Base-by-base conservation (phyloP, 2,888 invertebrate genomes). In the Hypsopygia costalis region DNA sequence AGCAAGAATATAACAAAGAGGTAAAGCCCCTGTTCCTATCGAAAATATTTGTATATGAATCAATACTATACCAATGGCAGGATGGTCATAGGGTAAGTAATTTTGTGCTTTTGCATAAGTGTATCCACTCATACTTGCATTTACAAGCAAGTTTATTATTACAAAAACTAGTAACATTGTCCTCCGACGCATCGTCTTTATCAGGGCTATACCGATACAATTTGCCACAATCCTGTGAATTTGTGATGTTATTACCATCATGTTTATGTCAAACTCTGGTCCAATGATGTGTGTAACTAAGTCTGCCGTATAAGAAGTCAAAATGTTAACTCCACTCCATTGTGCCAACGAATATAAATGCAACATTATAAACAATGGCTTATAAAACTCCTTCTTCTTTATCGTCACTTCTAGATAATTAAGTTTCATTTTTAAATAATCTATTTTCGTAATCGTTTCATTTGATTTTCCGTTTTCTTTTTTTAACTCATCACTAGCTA, bases 381-480 rank as follows among this genome's bases (percentile, higher is more conserved):
- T 76, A 16, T 67, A 65, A 40, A 80, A 80, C 44, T 77, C 77
- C 40, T 55, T 70, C 42, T 77, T 78, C 21, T 51, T 58, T 1
- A 78, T 57, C 61, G 6, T 78, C 62, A 7, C 92, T 92, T 51
- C 92, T 76, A 28, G 91, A 79, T 83, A 90, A 92, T 36, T 83
- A 71, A 16, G 91, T 91, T 0, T 91, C 83, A 22, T 71, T 62
- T 46, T 82, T 0, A 92, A 91, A 30, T 91, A 89, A 0, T 83
- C 81, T 83, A 73, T 16, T 81, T 79, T 0, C 90, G 90, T 87
- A 0, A 93, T 93, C 0, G 93, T 91, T 71, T 94, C 94, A 0
- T 92, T 92, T 0, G 82, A 80, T 33, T 63, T 68, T 6, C 74
- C 25, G 6, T 25, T 51, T 0, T 79, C 72, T 20, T 81, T 70